These are phyloP conservation scores for Pteria penguin DNA, from an alignment of 2,888 invertebrate species.

Conservation along the genomic window DNA sequence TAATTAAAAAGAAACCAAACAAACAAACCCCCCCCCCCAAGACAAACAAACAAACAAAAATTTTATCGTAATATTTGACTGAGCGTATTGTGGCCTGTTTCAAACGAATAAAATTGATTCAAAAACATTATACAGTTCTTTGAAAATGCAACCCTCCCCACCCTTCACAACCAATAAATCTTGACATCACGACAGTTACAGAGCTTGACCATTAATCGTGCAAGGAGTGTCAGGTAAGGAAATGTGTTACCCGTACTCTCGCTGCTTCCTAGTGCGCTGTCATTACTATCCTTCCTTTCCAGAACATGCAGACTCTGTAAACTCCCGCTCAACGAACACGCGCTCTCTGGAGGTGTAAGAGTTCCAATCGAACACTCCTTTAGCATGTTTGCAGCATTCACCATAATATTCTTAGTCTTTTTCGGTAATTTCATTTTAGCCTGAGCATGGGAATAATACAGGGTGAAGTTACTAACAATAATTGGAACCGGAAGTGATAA, in stretches of 20 bases:
- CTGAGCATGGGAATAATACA: conserved; percentile 78
- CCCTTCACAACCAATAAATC: too few species aligned
- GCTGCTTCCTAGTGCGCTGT: conserved; percentile 64
- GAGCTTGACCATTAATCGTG: too few species aligned
- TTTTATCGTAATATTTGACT: too few species aligned
- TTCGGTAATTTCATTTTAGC: conserved; percentile 77
- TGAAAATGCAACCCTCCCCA: too few species aligned
- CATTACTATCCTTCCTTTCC: conserved; percentile 59
- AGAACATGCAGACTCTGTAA: conserved; percentile 24
- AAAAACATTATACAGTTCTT: too few species aligned
- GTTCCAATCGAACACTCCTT: conserved; percentile 53
- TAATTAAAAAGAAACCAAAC: too few species aligned
- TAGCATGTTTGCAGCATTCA: conserved; percentile 75
- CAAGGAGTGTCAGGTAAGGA: too few species aligned
- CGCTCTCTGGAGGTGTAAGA: conserved; percentile 30
- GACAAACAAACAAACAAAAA: too few species aligned
- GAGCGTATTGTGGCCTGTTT: too few species aligned
- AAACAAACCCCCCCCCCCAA: too few species aligned
- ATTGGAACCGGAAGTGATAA: conserved; percentile 78
- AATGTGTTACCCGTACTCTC: conserved; percentile 58
- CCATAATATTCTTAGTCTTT: conserved; percentile 70
- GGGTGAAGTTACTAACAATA: conserved; percentile 78
- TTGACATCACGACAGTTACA: too few species aligned
- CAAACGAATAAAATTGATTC: too few species aligned
- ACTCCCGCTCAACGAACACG: conserved; percentile 8